Evolutionary conservation across 2,888 invertebrate genomes (phyloP), one percentile per base, ranked within the genome.

Genomic region (Nineta flava): DNA sequence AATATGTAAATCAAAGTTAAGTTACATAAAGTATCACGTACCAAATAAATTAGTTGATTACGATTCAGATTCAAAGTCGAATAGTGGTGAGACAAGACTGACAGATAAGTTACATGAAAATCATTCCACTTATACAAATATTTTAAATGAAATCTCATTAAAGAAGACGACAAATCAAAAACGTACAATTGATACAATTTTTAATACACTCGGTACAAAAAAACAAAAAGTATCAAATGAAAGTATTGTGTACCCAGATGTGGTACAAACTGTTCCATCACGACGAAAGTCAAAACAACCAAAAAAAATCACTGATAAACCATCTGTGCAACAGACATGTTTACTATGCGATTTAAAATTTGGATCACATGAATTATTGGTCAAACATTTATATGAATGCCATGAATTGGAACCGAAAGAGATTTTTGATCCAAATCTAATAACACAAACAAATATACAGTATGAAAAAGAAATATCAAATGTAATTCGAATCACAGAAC

Each of bases 281-380:
- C 57, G 67, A 26, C 59, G 69, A 19, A 70, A 70, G 55, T 67
- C 55, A 54, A 65, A 61, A 44, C 62, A 63, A 52, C 68, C 68
- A 13, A 64, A 66, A 53, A 65, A 64, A 58, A 55, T 67, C 34
- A 61, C 58, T 16, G 50, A 49, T 48, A 19, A 46, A 7, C 32
- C 47, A 13, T 12, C 49, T 31, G 13, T n/a, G 3, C 17, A 26
- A n/a, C 21, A 65, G 54, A 60, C 66, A 26, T 76, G 75, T 58
- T 60, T 74, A 47, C 55, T 75, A n/a, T 76, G 75, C 55, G 71
- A 72, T 47, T 64, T 65, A 53, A 67, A 68, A 51, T 72, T 74
- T 52, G 59, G 61, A 1, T 59, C 67, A 12, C 65, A 71, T 43
- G 62, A 68, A 5, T 65, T 67, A n/a, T 58, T 75, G 48, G 71